phyloP scores from a whole-genome alignment of 2,797 vertebrate genomes.

The Oophaga sylvatica region DNA sequence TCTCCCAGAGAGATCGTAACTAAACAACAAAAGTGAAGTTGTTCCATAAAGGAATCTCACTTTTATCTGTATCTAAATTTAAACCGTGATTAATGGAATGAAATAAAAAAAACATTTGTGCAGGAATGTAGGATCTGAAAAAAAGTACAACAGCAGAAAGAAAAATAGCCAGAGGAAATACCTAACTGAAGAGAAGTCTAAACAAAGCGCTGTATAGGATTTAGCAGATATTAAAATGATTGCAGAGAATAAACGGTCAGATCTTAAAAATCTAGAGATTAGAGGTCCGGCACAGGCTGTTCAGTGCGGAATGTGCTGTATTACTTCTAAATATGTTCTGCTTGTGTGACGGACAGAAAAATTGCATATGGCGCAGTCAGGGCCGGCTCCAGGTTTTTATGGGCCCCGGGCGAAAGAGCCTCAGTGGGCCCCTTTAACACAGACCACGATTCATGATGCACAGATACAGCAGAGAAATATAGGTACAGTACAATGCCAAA shows the following conservation, averaged over 20 bases:
- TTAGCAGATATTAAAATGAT: not conserved
- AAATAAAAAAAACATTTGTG: conserved; percentile 44
- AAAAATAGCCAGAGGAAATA: conserved; percentile 57
- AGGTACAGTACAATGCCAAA: too few species aligned
- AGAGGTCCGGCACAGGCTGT: not conserved
- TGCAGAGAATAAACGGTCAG: not conserved
- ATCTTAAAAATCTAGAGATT: not conserved
- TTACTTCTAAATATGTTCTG: not conserved
- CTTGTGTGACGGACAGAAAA: not conserved
- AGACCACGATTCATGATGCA: too few species aligned
- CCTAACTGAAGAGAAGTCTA: conserved; percentile 23
- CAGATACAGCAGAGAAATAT: too few species aligned
- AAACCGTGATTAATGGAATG: conserved; percentile 65
- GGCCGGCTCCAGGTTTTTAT: too few species aligned
- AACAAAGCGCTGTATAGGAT: not conserved
- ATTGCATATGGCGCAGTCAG: not conserved
- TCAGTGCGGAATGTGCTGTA: not conserved
- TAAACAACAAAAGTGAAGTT: conserved; percentile 42
- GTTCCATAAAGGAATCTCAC: conserved; percentile 56
- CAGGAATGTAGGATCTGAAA: conserved; percentile 36
- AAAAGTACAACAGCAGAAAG: conserved; percentile 33
- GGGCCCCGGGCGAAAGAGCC: too few species aligned
- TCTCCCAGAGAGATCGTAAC: conserved; percentile 52
- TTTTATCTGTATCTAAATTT: conserved; percentile 63
- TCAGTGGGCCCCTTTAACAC: too few species aligned